A percentile compares a stretch with the other conserved stretches of the same genome.
phyloP scores from a whole-genome alignment of 2,113 vertebrate genomes.

The Myiozetetes cayanensis region DNA sequence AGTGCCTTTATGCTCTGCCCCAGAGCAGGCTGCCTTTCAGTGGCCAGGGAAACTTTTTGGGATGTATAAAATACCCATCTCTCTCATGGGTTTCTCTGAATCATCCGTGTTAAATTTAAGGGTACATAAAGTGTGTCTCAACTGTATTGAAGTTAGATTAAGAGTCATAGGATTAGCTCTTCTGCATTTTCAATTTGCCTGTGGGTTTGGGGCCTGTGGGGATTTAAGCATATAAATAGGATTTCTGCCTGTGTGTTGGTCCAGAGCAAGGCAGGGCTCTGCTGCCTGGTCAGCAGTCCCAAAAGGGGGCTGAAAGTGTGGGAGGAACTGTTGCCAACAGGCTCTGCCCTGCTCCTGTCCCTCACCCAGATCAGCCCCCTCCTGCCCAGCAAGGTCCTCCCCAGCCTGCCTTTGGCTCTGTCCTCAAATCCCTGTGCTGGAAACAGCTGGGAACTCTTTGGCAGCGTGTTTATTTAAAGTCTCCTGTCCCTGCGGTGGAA shows the following conservation, averaged over 20 bases:
- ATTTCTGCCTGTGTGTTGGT: neutral
- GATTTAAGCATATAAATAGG: neutral
- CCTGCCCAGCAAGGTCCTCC: neutral
- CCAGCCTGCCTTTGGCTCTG: neutral
- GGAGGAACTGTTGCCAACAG: neutral
- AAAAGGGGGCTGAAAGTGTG: neutral
- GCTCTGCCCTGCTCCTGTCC: neutral
- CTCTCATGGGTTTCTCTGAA: neutral
- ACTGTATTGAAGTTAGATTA: neutral
- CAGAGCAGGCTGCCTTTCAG: neutral
- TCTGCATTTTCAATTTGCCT: neutral
- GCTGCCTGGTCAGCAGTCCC: neutral
- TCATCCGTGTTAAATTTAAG: neutral
- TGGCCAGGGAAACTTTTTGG: neutral
- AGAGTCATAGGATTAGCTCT: slow-evolving; percentile 12
- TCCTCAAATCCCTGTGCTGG: neutral
- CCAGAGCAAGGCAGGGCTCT: rapidly evolving
- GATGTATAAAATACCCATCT: neutral
- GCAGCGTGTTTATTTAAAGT: neutral
- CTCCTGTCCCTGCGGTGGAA: neutral
- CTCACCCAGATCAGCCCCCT: neutral
- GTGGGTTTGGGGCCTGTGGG: neutral
- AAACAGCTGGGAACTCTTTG: neutral
- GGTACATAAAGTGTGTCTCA: neutral
- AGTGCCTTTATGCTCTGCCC: neutral